Evolutionary conservation across 2,888 invertebrate genomes (phyloP).

Genomic region (Drosophila cognata): DNA sequence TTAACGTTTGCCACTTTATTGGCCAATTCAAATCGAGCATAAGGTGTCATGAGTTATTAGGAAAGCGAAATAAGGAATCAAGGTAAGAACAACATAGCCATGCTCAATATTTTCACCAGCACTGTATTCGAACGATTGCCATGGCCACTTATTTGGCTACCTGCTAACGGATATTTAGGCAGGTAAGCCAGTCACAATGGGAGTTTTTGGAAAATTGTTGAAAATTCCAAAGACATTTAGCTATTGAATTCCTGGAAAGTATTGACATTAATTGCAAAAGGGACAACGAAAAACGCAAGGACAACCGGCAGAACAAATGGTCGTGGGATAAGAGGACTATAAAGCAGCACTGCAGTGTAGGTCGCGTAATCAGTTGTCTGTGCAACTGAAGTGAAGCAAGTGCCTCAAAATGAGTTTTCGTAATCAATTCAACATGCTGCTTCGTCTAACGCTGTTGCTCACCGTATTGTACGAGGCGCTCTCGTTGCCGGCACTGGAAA

Average conservation of each 20-base stretch:
- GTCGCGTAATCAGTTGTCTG: slow-evolving; percentile 26
- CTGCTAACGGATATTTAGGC: slow-evolving; percentile 38
- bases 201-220: slow-evolving; percentile 31
- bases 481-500: slow-evolving; percentile 62
- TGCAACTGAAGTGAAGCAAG: slow-evolving; percentile 25
- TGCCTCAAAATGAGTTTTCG: slow-evolving; percentile 44
- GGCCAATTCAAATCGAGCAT: slow-evolving; percentile 7
- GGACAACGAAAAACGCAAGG: slow-evolving; percentile 12
- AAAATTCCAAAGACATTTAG: slow-evolving; percentile 30
- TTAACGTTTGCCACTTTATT: slow-evolving; percentile 24
- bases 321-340: slow-evolving; percentile 20
- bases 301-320: slow-evolving; percentile 24
- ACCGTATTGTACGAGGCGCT: slow-evolving; percentile 16
- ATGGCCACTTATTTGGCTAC: slow-evolving; percentile 43
- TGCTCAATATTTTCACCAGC: slow-evolving; percentile 44
- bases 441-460: slow-evolving; percentile 46
- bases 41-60: slow-evolving; percentile 4
- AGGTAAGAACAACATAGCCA: neutral
- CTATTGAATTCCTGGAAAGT: slow-evolving; percentile 57
- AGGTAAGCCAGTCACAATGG: slow-evolving; percentile 47
- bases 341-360: slow-evolving; percentile 20
- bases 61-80: neutral
- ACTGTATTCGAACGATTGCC: slow-evolving; percentile 39
- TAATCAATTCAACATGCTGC: slow-evolving; percentile 21
- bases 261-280: slow-evolving; percentile 41